A percentile compares a stretch with the other conserved stretches of the same genome.
phyloP scores from a whole-genome alignment of 2,113 vertebrate species.

The Gymnogyps californianus region DNA sequence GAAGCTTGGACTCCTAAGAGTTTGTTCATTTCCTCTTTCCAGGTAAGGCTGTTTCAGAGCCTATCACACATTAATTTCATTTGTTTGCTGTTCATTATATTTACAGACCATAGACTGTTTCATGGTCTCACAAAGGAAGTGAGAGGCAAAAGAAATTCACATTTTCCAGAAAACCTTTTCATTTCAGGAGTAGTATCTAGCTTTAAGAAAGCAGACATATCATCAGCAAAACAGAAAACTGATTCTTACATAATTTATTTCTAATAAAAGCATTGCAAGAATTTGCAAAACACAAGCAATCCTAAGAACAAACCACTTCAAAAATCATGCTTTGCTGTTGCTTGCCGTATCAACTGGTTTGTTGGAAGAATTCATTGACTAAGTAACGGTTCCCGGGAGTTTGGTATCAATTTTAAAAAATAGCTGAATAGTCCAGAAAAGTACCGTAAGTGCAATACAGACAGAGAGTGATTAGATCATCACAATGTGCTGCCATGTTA shows the following conservation, averaged over 20 bases:
- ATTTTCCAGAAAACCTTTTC: neutral
- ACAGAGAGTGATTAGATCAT: neutral
- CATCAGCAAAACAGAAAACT: neutral
- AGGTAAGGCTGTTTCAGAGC: neutral
- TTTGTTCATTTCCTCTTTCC: neutral
- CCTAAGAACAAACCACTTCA: neutral
- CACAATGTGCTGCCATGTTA: neutral
- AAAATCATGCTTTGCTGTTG: neutral
- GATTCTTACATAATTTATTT: neutral
- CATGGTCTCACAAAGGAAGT: neutral
- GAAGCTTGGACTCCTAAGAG: neutral
- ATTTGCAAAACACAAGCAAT: neutral
- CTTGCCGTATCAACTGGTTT: neutral
- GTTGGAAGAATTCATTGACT: neutral
- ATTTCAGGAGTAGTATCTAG: neutral
- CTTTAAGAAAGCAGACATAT: neutral
- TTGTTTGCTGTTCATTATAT: neutral
- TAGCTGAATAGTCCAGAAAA: neutral
- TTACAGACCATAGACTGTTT: neutral
- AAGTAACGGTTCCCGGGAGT: neutral
- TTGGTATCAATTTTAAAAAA: neutral
- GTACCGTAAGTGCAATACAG: accelerated
- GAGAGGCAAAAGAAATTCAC: accelerated
- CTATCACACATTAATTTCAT: neutral
- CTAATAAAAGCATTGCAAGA: neutral